Conservation (phyloP, 2,113 vertebrate genomes). For the Melanotaenia duboulayi region DNA sequence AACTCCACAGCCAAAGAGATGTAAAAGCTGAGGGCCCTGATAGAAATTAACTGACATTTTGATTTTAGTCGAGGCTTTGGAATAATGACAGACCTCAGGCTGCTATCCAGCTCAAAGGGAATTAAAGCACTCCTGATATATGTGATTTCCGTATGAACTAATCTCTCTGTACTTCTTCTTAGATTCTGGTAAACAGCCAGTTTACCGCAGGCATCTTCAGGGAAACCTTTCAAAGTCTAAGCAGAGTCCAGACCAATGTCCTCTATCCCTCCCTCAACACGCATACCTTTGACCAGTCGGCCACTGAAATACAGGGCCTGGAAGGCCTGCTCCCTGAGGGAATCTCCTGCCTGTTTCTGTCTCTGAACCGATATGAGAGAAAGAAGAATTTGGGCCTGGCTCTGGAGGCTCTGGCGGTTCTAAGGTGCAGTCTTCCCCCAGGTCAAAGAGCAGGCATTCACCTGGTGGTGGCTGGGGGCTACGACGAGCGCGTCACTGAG, state of each 20-base stretch:
- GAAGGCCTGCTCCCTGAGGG: constrained; percentile 82
- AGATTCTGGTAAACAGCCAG: constrained; percentile 93
- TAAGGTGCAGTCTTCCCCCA: constrained; percentile 80
- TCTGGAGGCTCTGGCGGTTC: constrained; percentile 84
- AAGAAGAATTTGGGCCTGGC: constrained; percentile 94
- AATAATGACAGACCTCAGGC: constrained; percentile 43
- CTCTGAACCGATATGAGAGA: constrained; percentile 96
- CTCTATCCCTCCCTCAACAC: constrained; percentile 95
- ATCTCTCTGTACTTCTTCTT: constrained; percentile 58
- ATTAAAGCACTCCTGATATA: constrained; percentile 40
- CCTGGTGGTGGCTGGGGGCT: constrained; percentile 94
- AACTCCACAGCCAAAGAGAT: constrained; percentile 10
- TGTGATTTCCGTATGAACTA: constrained; percentile 44
- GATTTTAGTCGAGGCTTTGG: constrained; percentile 38
- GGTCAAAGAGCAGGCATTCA: constrained; percentile 85
- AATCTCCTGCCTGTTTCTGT: constrained; percentile 90
- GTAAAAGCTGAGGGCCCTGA: constrained; percentile 41
- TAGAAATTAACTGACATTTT: constrained; percentile 58
- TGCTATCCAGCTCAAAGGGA: constrained; percentile 23
- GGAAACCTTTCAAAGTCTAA: constrained; percentile 89
- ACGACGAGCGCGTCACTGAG: constrained; percentile 91
- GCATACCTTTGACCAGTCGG: constrained; percentile 82
- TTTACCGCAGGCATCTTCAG: constrained; percentile 93
- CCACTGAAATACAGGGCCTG: constrained; percentile 74
- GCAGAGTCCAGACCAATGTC: constrained; percentile 85